phyloP scores from a whole-genome alignment of 2,113 vertebrate species.

The Benitochromis conjunctus region DNA sequence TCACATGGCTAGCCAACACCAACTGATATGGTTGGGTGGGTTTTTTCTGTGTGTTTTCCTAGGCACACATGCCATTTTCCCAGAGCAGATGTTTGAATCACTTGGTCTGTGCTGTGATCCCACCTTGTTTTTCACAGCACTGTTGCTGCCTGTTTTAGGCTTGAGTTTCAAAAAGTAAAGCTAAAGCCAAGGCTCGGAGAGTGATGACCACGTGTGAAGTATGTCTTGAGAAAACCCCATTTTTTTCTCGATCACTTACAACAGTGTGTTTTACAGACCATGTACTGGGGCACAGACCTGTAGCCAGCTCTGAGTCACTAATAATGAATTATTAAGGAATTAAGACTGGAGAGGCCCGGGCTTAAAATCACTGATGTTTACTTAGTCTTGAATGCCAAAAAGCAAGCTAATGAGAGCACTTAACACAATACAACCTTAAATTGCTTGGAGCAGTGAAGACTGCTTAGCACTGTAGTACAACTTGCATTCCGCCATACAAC shows the following conservation, averaged over 20 bases:
- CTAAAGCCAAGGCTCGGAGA: not conserved
- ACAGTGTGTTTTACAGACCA: not conserved
- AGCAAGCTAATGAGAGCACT: not conserved
- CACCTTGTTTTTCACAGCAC: slow-evolving; percentile 36
- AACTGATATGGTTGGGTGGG: not conserved
- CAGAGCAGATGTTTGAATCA: slow-evolving; percentile 51
- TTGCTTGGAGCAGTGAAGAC: not conserved
- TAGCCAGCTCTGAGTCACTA: not conserved
- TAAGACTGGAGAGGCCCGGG: not conserved
- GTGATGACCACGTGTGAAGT: not conserved
- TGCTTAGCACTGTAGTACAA: not conserved
- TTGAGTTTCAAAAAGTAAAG: slow-evolving; percentile 24
- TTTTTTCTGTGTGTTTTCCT: not conserved
- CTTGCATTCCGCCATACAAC: not conserved
- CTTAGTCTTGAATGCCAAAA: not conserved
- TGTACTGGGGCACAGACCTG: not conserved
- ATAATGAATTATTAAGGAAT: not conserved
- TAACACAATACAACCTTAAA: not conserved
- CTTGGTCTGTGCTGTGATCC: slow-evolving; percentile 30
- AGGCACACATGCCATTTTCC: slow-evolving; percentile 22
- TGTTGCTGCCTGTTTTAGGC: slow-evolving; percentile 32
- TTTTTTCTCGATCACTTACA: not conserved
- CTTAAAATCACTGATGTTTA: not conserved
- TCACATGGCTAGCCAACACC: not conserved
- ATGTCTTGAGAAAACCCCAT: not conserved